phyloP scores from a whole-genome alignment of 1,140 invertebrate genomes.

The Oscheius sp. region DNA sequence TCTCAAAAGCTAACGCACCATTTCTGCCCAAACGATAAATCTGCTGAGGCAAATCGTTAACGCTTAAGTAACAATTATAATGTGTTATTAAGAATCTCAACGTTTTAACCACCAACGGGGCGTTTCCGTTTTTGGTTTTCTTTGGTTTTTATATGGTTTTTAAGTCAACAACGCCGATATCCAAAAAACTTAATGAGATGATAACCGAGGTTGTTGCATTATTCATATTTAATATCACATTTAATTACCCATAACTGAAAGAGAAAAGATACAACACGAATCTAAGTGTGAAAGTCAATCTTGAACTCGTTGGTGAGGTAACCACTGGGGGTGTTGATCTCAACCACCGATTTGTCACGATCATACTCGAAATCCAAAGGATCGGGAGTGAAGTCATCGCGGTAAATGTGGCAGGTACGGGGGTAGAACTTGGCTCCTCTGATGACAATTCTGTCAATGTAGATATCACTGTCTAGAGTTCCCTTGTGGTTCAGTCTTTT shows the following conservation, averaged over 20 bases:
- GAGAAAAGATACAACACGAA: background rate
- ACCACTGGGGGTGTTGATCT: constrained; percentile 51
- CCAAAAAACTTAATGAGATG: no score
- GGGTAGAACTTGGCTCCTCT: constrained; percentile 60
- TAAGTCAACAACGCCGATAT: no score
- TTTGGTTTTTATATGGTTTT: no score
- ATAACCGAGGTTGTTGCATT: no score
- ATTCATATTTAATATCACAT: no score
- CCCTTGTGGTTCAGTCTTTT: constrained; percentile 39
- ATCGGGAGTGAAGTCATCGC: constrained; percentile 59
- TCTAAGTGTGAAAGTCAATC: constrained; percentile 41
- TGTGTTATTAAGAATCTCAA: no score
- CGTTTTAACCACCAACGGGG: no score
- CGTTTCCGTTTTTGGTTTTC: no score
- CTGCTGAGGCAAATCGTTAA: no score
- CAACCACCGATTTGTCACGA: constrained; percentile 50
- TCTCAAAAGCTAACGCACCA: no score
- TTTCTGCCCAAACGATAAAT: no score
- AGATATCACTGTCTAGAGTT: constrained; percentile 35
- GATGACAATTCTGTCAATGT: constrained; percentile 56
- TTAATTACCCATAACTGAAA: background rate
- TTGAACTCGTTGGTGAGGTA: constrained; percentile 40
- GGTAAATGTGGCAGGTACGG: constrained; percentile 54
- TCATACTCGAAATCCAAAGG: constrained; percentile 58
- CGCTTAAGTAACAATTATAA: no score